These are phyloP conservation scores for Blastobasis adustella DNA, from an alignment of 2,888 invertebrate genomes.

Conservation along the genomic window DNA sequence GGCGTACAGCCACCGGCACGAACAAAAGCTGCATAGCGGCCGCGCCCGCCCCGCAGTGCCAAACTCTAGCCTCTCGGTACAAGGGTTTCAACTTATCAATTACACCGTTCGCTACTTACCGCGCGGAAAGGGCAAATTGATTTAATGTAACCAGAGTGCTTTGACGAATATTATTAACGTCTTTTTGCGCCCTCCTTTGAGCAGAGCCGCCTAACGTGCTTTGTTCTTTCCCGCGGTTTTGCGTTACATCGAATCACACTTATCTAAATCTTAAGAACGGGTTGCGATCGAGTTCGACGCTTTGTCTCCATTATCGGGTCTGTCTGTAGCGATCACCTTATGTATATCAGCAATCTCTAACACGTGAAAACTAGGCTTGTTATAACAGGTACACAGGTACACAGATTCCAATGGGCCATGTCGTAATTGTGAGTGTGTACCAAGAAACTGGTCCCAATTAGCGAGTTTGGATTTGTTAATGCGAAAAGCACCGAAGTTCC, in stretches of 20 bases:
- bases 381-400: too few relatives aligned
- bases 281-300: conserved; percentile 11
- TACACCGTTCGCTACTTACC: conserved; percentile 75
- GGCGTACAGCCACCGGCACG: conserved; percentile 17
- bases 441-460: too few relatives aligned
- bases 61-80: conserved; percentile 67
- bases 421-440: too few relatives aligned
- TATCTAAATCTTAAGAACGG: conserved; percentile 42
- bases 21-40: conserved; percentile 7
- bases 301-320: not conserved
- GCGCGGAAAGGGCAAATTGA: conserved; percentile 75
- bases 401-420: too few relatives aligned
- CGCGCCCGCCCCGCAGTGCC: conserved; percentile 43
- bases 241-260: conserved; percentile 69
- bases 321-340: not conserved
- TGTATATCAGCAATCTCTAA: too few relatives aligned
- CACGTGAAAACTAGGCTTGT: too few relatives aligned
- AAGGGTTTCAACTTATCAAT: conserved; percentile 76
- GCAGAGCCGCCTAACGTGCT: conserved; percentile 43
- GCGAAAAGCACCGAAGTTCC: too few relatives aligned
- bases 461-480: too few relatives aligned
- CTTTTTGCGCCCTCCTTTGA: conserved; percentile 67
- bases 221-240: conserved; percentile 67
- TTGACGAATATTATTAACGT: conserved; percentile 76
- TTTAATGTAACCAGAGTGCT: conserved; percentile 76